Percentiles rank a stretch among this genome's conserved stretches.
phyloP scores from a whole-genome alignment of 2,888 invertebrate species.

The Parthenolecanium corni region DNA sequence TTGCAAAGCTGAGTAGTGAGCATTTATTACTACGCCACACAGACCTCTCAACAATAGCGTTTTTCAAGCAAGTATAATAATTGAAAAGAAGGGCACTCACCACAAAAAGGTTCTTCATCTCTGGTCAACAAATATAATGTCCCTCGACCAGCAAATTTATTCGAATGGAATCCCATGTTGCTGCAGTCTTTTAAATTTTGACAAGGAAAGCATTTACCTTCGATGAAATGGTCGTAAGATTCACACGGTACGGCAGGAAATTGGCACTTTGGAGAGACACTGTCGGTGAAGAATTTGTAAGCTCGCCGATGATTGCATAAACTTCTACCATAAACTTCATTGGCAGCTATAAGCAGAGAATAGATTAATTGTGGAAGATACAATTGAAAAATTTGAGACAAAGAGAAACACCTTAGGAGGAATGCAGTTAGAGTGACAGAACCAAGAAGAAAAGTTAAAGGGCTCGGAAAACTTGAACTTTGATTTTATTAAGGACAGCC shows the following conservation, averaged over 20 bases:
- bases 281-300: slow-evolving; percentile 89
- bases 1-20: no score
- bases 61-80: no score
- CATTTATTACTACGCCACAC: no score
- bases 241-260: slow-evolving; percentile 85
- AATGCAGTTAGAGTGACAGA: no score
- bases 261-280: slow-evolving; percentile 78
- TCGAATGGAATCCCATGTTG: slow-evolving; percentile 89
- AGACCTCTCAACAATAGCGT: no score
- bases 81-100: no score
- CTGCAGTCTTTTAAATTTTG: slow-evolving; percentile 51
- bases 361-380: slow-evolving; percentile 30
- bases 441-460: no score
- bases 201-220: slow-evolving; percentile 65
- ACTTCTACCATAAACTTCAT: slow-evolving; percentile 71
- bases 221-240: slow-evolving; percentile 69
- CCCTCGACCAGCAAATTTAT: slow-evolving; percentile 68
- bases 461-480: no score
- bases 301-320: slow-evolving; percentile 87
- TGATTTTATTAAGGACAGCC: no score
- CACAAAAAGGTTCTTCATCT: slow-evolving; percentile 85
- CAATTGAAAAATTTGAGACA: no score
- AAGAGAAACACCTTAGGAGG: no score
- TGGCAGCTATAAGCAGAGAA: slow-evolving; percentile 42
- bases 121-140: slow-evolving; percentile 79